Percentiles rank a stretch among this genome's conserved stretches.
Conservation (phyloP, 2,113 vertebrate genomes). For the Isichthys henryi region DNA sequence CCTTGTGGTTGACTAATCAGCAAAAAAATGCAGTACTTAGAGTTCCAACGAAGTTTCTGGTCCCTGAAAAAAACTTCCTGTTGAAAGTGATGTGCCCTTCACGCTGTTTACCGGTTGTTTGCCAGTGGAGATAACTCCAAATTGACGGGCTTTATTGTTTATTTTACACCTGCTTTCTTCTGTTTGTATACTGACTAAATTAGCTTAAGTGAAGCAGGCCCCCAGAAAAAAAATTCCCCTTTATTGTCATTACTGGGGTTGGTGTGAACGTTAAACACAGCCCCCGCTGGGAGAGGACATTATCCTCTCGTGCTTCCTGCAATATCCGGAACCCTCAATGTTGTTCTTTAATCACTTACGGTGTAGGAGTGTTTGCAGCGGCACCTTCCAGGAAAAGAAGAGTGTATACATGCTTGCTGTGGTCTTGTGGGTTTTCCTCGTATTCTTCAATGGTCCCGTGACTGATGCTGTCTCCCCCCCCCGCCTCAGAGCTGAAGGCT, state of each 20-base stretch:
- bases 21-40: background rate
- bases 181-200: background rate
- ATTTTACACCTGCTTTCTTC: background rate
- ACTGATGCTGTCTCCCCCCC: background rate
- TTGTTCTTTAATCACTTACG: background rate
- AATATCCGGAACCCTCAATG: background rate
- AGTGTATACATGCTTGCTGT: background rate
- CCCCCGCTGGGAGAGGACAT: background rate
- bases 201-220: background rate
- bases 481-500: constrained; percentile 75
- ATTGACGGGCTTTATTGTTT: background rate
- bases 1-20: background rate
- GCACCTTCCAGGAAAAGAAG: background rate
- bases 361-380: background rate
- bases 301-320: background rate
- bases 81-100: background rate
- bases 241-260: background rate
- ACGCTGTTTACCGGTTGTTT: background rate
- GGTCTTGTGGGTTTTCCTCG: background rate
- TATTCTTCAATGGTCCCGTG: background rate
- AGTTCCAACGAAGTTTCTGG: background rate
- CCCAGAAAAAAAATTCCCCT: background rate
- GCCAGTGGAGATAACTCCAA: background rate
- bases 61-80: background rate
- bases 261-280: background rate